phyloP scores from a whole-genome alignment of 2,888 invertebrate genomes.

The Nemotelus pantherinus region DNA sequence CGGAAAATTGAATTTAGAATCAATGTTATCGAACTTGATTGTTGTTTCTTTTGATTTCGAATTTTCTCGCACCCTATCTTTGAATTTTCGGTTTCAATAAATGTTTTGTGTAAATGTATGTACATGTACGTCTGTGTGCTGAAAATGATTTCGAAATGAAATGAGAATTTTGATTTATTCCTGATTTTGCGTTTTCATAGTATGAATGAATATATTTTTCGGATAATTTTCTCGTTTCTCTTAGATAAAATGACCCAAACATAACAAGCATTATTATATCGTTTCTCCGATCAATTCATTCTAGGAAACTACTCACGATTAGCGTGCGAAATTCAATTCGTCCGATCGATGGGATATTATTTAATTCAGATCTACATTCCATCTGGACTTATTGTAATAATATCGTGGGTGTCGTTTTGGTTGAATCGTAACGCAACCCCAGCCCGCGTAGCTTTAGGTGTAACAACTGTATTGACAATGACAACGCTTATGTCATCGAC shows the following conservation, averaged over 20 bases:
- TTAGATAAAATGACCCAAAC: neutral
- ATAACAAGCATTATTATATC: slow-evolving; percentile 19
- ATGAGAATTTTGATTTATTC: neutral
- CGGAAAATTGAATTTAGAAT: neutral
- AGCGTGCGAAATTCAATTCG: slow-evolving; percentile 96
- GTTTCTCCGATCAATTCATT: slow-evolving; percentile 37
- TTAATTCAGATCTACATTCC: slow-evolving; percentile 98
- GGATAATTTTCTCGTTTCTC: neutral
- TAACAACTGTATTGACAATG: slow-evolving; percentile 97
- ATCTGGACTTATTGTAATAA: slow-evolving; percentile 95
- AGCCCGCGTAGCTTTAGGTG: slow-evolving; percentile 91
- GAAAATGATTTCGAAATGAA: neutral
- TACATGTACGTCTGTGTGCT: slow-evolving; percentile 28
- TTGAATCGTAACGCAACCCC: slow-evolving; percentile 94
- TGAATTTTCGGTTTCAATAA: neutral
- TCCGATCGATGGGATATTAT: slow-evolving; percentile 98
- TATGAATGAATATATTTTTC: neutral
- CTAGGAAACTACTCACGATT: slow-evolving; percentile 95
- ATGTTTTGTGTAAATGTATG: slow-evolving; percentile 5
- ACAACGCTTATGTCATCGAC: slow-evolving; percentile 97
- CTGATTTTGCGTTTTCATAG: neutral
- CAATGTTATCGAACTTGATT: neutral
- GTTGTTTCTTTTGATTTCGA: neutral
- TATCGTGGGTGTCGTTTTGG: slow-evolving; percentile 98
- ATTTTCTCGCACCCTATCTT: slow-evolving; percentile 6